Evolutionary conservation across 2,888 invertebrate genomes (phyloP), one percentile per base, ranked within the genome.

Genomic region (Trichogramma evanescens): DNA sequence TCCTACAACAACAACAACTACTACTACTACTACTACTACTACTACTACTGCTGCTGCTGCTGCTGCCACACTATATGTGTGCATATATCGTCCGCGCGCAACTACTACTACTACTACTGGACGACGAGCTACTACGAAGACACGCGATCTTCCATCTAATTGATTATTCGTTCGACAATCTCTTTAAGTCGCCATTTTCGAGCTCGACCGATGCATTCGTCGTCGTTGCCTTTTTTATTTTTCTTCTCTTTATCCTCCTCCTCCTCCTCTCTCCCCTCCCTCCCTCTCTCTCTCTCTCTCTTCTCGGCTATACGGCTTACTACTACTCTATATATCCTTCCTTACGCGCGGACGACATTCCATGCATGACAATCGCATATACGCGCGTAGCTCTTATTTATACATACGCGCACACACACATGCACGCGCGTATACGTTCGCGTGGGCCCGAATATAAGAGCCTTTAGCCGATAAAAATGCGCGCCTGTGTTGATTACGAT

Each of bases 91-190:
- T 26, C 26, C 26, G 26, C 26, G 26, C 26, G 26, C 26, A 26
- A 26, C 26, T 26, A 26, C 26, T 26, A 26, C 26, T 26, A 26
- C 26, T 26, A 26, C 26, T 26, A 26, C 26, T 26, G 26, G 26
- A 26, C 26, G 26, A 26, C 26, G 26, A 26, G 13, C 46, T 45
- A 40, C 60, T 42, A 26, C n/a, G 49, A 40, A 44, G 50, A 49
- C 63, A 63, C 63, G 63, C 63, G 61, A 59, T 63, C 63, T 58
- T 52, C 54, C 63, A 59, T 63, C 61, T 61, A 61, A 61, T 61
- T 63, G 63, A 61, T 61, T 61, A 61, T 63, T 61, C 61, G 63
- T 61, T 59, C 59, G 61, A 63, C 63, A 63, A 63, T 63, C 58
- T 63, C 63, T 63, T 60, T 61, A 61, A 61, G 58, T 50, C 58